Percentiles rank a stretch among this genome's conserved stretches.
Conservation (phyloP, 2,888 invertebrate species). For the Lasius fuliginosus region DNA sequence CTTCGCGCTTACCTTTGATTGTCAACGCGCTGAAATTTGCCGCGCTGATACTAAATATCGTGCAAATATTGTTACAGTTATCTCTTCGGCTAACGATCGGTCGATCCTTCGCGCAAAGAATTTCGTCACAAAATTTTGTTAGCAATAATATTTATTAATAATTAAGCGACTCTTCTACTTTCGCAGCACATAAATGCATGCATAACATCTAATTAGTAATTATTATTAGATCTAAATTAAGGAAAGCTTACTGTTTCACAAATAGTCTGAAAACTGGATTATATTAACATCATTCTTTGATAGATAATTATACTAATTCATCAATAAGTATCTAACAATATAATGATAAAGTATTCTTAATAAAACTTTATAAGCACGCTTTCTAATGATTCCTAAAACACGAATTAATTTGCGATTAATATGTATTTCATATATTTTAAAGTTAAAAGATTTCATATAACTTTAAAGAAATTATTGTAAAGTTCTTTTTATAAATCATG, state of each 20-base stretch:
- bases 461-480: not conserved
- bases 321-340: not conserved
- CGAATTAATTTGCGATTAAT: not conserved
- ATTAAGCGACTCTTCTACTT: not conserved
- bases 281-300: not conserved
- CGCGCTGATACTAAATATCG: slow-evolving; percentile 28
- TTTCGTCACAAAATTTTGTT: not conserved
- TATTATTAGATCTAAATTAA: slow-evolving; percentile 11
- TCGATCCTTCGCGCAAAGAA: not conserved
- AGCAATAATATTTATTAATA: not conserved
- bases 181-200: not conserved
- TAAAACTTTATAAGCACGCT: not conserved
- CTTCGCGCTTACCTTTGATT: slow-evolving; percentile 8
- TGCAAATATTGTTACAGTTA: slow-evolving; percentile 39
- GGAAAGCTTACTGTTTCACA: not conserved
- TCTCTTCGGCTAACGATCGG: slow-evolving; percentile 16
- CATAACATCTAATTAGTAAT: too few relatives aligned
- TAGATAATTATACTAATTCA: not conserved
- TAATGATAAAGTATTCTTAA: not conserved
- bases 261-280: not conserved
- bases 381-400: not conserved
- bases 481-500: not conserved
- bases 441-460: not conserved
- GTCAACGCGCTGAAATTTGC: slow-evolving; percentile 14
- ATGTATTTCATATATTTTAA: not conserved